Percentiles rank a stretch among this genome's conserved stretches.
These are phyloP conservation scores for Aphidius ervi DNA, from an alignment of 1,140 invertebrate species.

Conservation along the genomic window DNA sequence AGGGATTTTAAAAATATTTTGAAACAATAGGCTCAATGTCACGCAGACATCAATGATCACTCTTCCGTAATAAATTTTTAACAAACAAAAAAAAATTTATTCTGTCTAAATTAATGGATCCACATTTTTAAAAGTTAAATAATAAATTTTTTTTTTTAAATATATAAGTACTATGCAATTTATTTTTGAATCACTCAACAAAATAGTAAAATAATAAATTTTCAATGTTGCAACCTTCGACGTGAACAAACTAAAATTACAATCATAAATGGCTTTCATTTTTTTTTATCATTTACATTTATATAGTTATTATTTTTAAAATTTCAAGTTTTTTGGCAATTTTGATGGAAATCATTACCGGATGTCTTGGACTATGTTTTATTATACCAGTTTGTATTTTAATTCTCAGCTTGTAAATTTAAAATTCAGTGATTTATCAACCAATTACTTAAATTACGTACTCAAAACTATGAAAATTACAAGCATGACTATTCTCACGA, in stretches of 20 bases:
- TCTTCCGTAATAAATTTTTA: slow-evolving; percentile 15
- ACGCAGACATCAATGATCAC: slow-evolving; percentile 13
- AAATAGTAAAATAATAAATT: too few relatives aligned
- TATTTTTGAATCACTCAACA: too few relatives aligned
- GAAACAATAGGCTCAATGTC: slow-evolving; percentile 3
- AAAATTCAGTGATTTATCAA: slow-evolving; percentile 13
- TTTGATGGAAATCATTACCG: slow-evolving; percentile 7
- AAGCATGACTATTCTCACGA: neutral
- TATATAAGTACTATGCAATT: too few relatives aligned
- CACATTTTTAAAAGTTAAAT: too few relatives aligned
- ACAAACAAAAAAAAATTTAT: neutral
- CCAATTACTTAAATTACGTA: slow-evolving; percentile 8
- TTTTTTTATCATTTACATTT: too few relatives aligned
- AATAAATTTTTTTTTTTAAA: too few relatives aligned
- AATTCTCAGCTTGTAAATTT: neutral
- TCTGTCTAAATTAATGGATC: too few relatives aligned
- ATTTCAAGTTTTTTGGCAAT: slow-evolving; percentile 15
- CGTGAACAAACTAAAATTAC: neutral
- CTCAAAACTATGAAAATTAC: slow-evolving; percentile 4
- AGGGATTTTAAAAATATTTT: neutral
- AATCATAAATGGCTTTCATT: too few relatives aligned
- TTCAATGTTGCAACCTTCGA: too few relatives aligned
- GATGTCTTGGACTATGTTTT: slow-evolving; percentile 5
- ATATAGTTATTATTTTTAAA: neutral
- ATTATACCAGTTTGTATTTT: too few relatives aligned